A percentile compares a stretch with the other conserved stretches of the same genome.
Evolutionary conservation across 2,113 vertebrate genomes (phyloP).

Genomic region (Rhinopithecus roxellana): DNA sequence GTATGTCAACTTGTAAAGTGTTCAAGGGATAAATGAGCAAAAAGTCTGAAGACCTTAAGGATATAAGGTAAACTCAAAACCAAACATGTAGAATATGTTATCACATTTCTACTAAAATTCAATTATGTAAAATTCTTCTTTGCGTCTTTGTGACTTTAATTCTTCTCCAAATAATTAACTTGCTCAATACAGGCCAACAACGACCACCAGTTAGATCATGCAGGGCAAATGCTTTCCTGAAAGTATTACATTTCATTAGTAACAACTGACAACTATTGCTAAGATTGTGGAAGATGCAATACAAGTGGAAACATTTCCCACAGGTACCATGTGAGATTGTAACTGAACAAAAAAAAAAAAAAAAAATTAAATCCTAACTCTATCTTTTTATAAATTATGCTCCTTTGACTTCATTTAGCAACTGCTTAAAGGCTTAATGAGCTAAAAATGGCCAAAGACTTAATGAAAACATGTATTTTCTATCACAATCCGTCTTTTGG

Average conservation of each 20-base stretch:
- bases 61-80: neutral
- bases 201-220: neutral
- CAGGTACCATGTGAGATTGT: neutral
- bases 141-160: neutral
- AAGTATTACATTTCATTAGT: slow-evolving; percentile 33
- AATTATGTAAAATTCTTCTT: neutral
- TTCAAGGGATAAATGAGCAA: neutral
- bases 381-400: neutral
- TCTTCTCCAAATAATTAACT: slow-evolving; percentile 15
- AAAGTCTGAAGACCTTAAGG: neutral
- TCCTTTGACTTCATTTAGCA: slow-evolving; percentile 36
- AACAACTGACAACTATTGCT: slow-evolving; percentile 19
- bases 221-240: neutral
- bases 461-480: slow-evolving; percentile 24
- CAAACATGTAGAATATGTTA: neutral
- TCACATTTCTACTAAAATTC: neutral
- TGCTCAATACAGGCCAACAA: slow-evolving; percentile 12
- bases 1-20: neutral
- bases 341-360: neutral
- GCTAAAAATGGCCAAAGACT: neutral
- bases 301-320: neutral
- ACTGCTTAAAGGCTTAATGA: slow-evolving; percentile 23
- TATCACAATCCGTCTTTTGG: neutral
- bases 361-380: neutral
- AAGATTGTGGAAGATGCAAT: neutral